Evolutionary conservation across 2,113 vertebrate genomes (phyloP).

Genomic region (Campylomormyrus numenius): DNA sequence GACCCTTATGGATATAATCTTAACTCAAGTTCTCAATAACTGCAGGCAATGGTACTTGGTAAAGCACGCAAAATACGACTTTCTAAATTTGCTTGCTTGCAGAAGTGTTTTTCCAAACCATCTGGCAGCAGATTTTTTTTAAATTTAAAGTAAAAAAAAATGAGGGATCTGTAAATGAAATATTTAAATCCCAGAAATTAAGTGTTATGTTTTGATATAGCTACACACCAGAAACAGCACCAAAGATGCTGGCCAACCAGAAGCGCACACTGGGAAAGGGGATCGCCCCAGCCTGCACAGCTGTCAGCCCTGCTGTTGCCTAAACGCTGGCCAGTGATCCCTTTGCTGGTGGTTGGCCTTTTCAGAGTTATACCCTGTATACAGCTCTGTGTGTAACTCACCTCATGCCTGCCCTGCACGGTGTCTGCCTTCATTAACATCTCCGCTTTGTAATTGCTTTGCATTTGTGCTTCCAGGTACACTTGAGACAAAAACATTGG

Average conservation of each 20-base stretch:
- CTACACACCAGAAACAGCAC: not conserved
- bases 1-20: not conserved
- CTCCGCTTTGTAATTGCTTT: not conserved
- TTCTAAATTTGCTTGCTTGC: not conserved
- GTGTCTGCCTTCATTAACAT: not conserved
- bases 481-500: constrained; percentile 37
- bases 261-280: not conserved
- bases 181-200: not conserved
- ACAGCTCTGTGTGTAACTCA: not conserved
- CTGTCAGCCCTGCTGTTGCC: not conserved
- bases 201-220: not conserved
- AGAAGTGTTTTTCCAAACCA: not conserved
- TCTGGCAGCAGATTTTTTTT: not conserved
- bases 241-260: not conserved
- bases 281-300: not conserved
- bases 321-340: not conserved
- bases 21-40: not conserved
- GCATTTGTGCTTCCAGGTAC: constrained; percentile 69
- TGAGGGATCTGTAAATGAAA: not conserved
- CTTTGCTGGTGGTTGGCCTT: not conserved
- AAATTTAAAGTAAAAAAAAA: not conserved
- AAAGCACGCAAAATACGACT: not conserved
- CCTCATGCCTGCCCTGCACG: not conserved
- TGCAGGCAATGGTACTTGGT: not conserved
- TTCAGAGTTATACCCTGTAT: not conserved